phyloP scores from a whole-genome alignment of 1,140 invertebrate species.

The Drosophila ironensis region DNA sequence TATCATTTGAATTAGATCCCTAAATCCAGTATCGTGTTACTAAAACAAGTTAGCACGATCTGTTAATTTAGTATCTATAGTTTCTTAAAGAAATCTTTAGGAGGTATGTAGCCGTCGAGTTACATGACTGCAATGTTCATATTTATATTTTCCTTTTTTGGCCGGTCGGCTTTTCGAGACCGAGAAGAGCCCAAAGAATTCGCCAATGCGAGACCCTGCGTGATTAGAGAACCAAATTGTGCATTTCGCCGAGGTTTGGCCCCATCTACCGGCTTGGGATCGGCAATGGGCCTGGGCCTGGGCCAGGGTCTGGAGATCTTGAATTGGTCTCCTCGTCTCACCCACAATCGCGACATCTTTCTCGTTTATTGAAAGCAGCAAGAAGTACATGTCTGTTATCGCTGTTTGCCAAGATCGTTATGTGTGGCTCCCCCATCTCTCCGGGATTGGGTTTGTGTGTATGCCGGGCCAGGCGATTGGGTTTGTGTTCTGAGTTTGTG shows the following conservation, averaged over 20 bases:
- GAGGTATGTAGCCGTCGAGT: background rate
- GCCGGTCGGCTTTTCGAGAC: conserved; percentile 6
- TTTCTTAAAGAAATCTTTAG: too few species aligned
- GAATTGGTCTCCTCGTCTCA: conserved; percentile 38
- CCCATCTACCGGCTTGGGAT: background rate
- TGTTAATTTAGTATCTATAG: too few species aligned
- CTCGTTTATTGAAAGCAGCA: conserved; percentile 25
- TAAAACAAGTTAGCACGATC: too few species aligned
- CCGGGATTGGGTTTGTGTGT: conserved; percentile 20
- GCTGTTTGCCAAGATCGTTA: conserved; percentile 66
- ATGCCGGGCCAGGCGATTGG: conserved; percentile 21
- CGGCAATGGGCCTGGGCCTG: background rate
- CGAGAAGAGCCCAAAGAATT: conserved; percentile 47
- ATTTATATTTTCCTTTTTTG: conserved; percentile 11
- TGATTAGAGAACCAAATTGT: conserved; percentile 79
- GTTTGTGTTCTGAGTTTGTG: conserved; percentile 13
- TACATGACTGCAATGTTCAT: background rate
- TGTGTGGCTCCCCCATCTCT: conserved; percentile 25
- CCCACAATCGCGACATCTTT: conserved; percentile 40
- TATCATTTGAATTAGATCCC: too few species aligned
- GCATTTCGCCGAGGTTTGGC: conserved; percentile 48
- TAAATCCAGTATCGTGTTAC: too few species aligned
- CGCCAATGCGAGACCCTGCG: conserved; percentile 65
- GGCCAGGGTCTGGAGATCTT: conserved; percentile 22
- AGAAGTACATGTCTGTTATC: conserved; percentile 68